phyloP scores from a whole-genome alignment of 2,888 invertebrate genomes.

The Limnephilus rhombicus region DNA sequence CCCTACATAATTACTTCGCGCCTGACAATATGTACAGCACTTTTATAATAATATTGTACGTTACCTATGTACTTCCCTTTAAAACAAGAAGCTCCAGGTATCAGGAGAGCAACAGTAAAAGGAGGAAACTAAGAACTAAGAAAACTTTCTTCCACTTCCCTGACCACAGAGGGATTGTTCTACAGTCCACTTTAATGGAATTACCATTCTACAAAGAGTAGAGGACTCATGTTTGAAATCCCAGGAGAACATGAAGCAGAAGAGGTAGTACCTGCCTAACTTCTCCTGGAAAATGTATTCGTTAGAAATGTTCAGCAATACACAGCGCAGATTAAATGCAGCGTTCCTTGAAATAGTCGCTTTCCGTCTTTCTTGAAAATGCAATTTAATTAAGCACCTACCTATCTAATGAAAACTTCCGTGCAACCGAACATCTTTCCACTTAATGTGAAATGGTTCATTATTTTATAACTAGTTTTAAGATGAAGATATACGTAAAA shows the following conservation, averaged over 20 bases:
- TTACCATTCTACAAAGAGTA: not conserved
- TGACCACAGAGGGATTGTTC: not conserved
- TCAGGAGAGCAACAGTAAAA: too few species aligned
- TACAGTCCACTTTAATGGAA: not conserved
- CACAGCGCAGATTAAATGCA: not conserved
- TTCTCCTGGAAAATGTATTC: not conserved
- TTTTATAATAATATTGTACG: too few species aligned
- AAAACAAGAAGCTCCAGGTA: too few species aligned
- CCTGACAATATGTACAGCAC: too few species aligned
- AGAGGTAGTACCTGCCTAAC: not conserved
- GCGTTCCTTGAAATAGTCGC: not conserved
- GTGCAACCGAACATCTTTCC: not conserved
- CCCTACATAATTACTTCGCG: too few species aligned
- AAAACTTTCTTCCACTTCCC: not conserved
- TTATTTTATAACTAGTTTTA: too few species aligned
- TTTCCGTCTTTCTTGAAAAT: not conserved
- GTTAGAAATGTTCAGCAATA: not conserved
- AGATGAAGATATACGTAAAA: too few species aligned
- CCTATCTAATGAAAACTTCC: not conserved
- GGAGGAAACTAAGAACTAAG: not conserved
- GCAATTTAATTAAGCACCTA: not conserved
- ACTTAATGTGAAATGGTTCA: not conserved
- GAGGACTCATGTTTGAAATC: not conserved
- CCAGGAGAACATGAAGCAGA: not conserved
- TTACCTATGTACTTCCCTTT: too few species aligned